These are phyloP conservation scores for Xenops minutus DNA, from an alignment of 2,797 vertebrate species.

Conservation along the genomic window DNA sequence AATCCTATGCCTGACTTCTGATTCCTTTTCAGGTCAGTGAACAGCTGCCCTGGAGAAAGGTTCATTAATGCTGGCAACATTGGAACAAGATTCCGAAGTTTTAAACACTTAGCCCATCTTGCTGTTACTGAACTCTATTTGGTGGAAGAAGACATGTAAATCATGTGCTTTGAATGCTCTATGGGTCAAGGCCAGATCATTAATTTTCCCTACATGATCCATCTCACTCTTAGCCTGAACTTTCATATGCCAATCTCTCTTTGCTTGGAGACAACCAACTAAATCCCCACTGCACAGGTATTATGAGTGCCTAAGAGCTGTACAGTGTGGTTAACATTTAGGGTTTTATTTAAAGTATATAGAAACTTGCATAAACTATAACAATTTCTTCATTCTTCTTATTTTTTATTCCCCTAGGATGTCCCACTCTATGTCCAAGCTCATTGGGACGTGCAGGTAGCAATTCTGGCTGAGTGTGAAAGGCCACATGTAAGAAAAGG, in stretches of 20 bases:
- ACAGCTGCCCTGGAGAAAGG: not conserved
- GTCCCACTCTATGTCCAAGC: not conserved
- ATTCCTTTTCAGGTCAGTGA: not conserved
- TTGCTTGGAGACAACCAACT: not conserved
- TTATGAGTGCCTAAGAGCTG: not conserved
- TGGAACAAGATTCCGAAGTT: not conserved
- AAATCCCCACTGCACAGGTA: not conserved
- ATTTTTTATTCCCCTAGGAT: not conserved
- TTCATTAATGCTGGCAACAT: not conserved
- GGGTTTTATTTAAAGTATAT: accelerated
- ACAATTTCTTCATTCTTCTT: not conserved
- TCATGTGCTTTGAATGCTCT: not conserved
- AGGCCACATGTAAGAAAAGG: not conserved
- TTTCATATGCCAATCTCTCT: not conserved
- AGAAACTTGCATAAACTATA: not conserved
- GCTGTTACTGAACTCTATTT: not conserved
- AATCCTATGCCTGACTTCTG: not conserved
- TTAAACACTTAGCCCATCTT: not conserved
- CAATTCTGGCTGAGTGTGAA: not conserved
- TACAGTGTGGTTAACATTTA: not conserved
- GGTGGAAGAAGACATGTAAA: not conserved
- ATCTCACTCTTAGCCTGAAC: not conserved
- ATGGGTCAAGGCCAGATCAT: not conserved
- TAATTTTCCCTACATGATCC: not conserved
- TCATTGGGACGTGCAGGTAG: not conserved